These are phyloP conservation scores for Sibirionetta formosa DNA, from an alignment of 2,797 vertebrate genomes.

Conservation along the genomic window DNA sequence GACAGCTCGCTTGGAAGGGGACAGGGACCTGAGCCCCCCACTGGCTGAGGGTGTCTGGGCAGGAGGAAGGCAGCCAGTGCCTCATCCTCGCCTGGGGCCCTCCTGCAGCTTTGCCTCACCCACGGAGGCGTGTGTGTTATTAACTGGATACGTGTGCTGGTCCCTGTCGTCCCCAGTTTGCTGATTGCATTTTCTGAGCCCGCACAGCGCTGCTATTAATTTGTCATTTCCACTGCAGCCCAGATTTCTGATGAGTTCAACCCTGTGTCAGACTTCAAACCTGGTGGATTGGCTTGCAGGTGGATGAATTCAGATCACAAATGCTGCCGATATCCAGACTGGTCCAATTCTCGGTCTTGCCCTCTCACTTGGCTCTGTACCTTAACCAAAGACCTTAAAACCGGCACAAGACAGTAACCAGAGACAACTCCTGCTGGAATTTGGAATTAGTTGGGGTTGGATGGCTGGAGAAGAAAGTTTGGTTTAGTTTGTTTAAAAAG, in stretches of 20 bases:
- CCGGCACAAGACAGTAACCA: not conserved
- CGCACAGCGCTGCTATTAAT: fast-evolving
- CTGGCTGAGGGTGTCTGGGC: not conserved
- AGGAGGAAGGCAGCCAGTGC: slow-evolving; percentile 7
- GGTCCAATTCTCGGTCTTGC: not conserved
- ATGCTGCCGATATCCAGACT: not conserved
- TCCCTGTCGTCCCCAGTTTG: not conserved
- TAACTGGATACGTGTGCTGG: not conserved
- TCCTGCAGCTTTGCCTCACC: not conserved
- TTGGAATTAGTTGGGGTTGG: not conserved
- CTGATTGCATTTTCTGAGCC: not conserved
- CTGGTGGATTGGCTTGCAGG: not conserved
- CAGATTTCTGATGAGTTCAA: not conserved
- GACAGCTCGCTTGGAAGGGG: not conserved
- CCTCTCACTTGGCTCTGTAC: not conserved
- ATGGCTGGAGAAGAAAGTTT: not conserved
- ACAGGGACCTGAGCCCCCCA: fast-evolving
- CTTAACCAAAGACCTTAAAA: not conserved
- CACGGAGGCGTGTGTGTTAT: not conserved
- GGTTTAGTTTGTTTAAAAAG: not conserved
- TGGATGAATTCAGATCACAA: not conserved
- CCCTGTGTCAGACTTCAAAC: fast-evolving
- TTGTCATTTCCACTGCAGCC: not conserved
- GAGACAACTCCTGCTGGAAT: not conserved
- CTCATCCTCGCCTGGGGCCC: not conserved